Base-by-base conservation (phyloP, 2,888 invertebrate species). In the Disparrhopalites patrizii region DNA sequence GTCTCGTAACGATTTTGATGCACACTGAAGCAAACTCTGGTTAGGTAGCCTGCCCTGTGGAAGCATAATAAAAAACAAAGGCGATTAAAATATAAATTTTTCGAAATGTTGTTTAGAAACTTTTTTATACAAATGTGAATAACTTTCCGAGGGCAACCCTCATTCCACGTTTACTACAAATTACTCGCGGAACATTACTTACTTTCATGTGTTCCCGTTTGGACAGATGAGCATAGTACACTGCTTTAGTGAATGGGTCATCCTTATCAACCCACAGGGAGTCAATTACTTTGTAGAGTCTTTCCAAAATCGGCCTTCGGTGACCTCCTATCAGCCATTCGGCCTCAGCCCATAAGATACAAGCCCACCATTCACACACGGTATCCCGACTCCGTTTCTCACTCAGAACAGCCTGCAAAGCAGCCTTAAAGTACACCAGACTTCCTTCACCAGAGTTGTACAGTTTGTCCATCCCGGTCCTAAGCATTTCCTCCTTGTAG, bases 351-450 rank as follows among this genome's bases (percentile, higher is more conserved):
- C 75, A 75, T 1, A 75, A 50, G 13, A 75, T 51, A 33, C 70
- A 70, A n/a, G 71, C 68, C 73, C 73, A 75, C 70, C 71, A 75
- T 66, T 75, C 73, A 38, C 65, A 69, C 18, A 31, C 20, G 13
- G 54, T 54, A 23, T 68, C 68, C 10, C 56, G 31, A 25, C 25
- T 56, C 33, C 65, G 61, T 25, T 66, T 62, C 25, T 63, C 65
- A 58, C 65, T 50, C 1, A 67, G 38, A 2, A 70, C 68, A 43
- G 68, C 66, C 47, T 69, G 62, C 2, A 73, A 43, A 3, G 70
- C 67, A 23, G 50, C 65, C 62, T 70, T 69, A 31, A 73, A 70
- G 54, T 66, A 70, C 20, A 64, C 58, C 4, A 61, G 50, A 20
- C 67, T 60, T 20, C 69, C 70, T 20, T 65, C 65, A 5, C 72